Conservation (phyloP, 2,797 vertebrate species). For the Sebastes matsubarae region DNA sequence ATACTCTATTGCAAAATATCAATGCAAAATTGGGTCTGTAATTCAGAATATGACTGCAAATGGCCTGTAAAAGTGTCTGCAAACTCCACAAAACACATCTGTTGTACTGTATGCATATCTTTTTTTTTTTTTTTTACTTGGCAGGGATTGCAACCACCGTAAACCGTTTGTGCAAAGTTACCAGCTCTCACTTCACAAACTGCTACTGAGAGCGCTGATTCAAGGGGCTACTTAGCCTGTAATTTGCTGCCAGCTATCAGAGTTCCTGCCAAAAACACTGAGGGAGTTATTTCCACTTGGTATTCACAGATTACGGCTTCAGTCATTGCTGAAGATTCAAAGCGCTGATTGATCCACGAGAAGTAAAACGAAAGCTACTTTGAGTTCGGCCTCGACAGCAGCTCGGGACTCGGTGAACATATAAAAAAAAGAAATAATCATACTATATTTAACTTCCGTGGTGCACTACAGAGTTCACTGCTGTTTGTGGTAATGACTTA, state of each 20-base stretch:
- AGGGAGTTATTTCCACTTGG: slow-evolving; percentile 40
- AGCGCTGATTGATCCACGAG: slow-evolving; percentile 35
- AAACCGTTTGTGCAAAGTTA: slow-evolving; percentile 17
- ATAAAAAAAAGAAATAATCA: neutral
- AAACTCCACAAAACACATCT: neutral
- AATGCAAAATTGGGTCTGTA: neutral
- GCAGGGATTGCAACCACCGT: neutral
- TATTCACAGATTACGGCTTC: slow-evolving; percentile 47
- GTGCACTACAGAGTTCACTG: slow-evolving; percentile 23
- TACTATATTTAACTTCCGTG: slow-evolving; percentile 34
- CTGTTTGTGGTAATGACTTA: slow-evolving; percentile 61
- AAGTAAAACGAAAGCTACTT: slow-evolving; percentile 26
- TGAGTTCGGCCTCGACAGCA: slow-evolving; percentile 7
- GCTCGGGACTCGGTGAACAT: neutral
- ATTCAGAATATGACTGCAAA: neutral
- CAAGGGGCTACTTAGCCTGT: slow-evolving; percentile 24
- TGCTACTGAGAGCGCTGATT: slow-evolving; percentile 7
- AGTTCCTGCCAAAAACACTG: slow-evolving; percentile 47
- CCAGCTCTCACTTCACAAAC: slow-evolving; percentile 26
- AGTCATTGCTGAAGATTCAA: slow-evolving; percentile 51
- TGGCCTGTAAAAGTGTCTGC: neutral
- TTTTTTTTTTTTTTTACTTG: neutral
- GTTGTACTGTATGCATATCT: neutral
- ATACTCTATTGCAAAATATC: neutral
- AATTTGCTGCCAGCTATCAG: slow-evolving; percentile 47